These are phyloP conservation scores for Gallinago solitaria DNA, from an alignment of 2,797 vertebrate species.

Conservation along the genomic window DNA sequence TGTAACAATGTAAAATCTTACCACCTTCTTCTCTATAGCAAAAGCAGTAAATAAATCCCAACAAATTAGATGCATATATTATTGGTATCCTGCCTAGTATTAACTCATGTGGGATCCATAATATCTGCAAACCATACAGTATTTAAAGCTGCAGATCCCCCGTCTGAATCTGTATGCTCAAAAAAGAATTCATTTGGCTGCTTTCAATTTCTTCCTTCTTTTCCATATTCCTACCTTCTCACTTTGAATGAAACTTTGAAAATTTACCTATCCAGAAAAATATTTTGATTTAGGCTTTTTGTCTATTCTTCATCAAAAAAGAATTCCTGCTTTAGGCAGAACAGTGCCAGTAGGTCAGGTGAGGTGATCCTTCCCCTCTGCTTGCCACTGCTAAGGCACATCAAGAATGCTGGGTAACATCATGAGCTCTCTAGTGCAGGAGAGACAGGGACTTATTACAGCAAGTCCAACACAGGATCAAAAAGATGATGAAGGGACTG, in stretches of 20 bases:
- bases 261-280: neutral
- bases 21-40: neutral
- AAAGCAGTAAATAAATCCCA: neutral
- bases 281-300: neutral
- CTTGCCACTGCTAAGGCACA: neutral
- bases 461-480: neutral
- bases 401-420: neutral
- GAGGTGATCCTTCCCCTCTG: neutral
- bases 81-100: neutral
- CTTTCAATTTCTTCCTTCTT: neutral
- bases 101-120: neutral
- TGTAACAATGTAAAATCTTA: neutral
- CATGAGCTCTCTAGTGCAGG: neutral
- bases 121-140: neutral
- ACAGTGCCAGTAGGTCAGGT: neutral
- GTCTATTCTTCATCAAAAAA: neutral
- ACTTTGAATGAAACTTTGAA: neutral
- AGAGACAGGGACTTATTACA: neutral
- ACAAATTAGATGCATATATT: neutral
- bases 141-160: neutral
- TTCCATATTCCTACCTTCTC: neutral
- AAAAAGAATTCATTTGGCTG: neutral
- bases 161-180: neutral
- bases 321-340: neutral
- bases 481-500: neutral